Base-by-base conservation (phyloP, 2,888 invertebrate genomes). In the Cataglyphis albicans region DNA sequence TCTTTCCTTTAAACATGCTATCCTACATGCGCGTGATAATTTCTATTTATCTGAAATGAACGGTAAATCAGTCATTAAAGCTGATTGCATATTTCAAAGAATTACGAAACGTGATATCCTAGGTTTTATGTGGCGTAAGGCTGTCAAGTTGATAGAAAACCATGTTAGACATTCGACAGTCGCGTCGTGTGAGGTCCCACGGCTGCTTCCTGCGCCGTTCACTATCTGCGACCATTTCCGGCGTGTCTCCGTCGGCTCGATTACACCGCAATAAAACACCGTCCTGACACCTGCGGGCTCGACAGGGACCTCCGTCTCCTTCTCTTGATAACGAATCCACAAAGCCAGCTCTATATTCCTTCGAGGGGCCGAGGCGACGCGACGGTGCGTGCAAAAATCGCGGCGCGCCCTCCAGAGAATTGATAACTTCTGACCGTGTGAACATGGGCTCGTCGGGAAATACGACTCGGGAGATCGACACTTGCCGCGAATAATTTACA, bases 171-270 rank as follows among this genome's bases (percentile, higher is more conserved):
- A 59, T 82, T 82, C 65, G 84, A 76, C 81, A 68, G 72, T 70
- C 72, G 68, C 82, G 72, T 68, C 82, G 83, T 70, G 83, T 74
- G 84, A 85, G 84, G 74, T 84, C 82, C 87, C 89, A 86, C 88
- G 86, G 74, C 85, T 87, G 89, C 89, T 92, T 91, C 91, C 89
- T 88, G 89, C 84, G 84, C 78, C 86, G 48, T 84, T 72, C 89
- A 76, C 91, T 92, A 93, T 93, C 92, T 90, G 85, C 86, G 84
- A 87, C 86, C 89, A 90, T 91, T 93, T 93, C 93, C 93, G 93
- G 92, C 91, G 89, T 90, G 90, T 78, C 78, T 90, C 84, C 89
- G 91, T 90, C 90, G 91, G 86, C 92, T 92, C 92, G 92, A 92
- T 93, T 93, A 89, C 91, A 88, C 86, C 70, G 91, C 90, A 91